phyloP scores from a whole-genome alignment of 2,797 vertebrate genomes.

The Crax fasciolata region DNA sequence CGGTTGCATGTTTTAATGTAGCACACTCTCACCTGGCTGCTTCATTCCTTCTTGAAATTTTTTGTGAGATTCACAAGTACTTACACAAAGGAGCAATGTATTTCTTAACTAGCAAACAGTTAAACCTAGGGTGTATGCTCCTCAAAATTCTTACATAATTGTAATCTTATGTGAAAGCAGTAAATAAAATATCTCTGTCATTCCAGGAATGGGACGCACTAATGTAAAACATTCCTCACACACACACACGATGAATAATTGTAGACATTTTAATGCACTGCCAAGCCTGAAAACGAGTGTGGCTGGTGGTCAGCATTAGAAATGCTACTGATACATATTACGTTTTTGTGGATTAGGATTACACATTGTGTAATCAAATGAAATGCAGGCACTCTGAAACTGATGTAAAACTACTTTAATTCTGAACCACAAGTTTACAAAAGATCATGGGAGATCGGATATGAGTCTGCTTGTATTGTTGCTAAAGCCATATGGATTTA shows the following conservation, averaged over 20 bases:
- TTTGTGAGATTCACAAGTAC: background rate
- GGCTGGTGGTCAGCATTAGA: slow-evolving; percentile 18
- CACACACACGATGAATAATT: background rate
- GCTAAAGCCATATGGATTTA: background rate
- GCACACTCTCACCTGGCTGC: background rate
- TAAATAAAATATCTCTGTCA: background rate
- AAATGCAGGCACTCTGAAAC: slow-evolving; percentile 57
- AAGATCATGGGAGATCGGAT: background rate
- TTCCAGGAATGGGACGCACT: background rate
- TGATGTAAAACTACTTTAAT: background rate
- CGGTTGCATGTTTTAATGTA: background rate
- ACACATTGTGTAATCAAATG: background rate
- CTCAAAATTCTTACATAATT: background rate
- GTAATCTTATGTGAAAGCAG: background rate
- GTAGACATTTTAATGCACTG: slow-evolving; percentile 35
- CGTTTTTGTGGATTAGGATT: slow-evolving; percentile 16
- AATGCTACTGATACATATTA: background rate
- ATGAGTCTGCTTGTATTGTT: background rate
- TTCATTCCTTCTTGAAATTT: background rate
- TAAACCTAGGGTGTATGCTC: background rate
- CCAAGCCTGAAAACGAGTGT: background rate
- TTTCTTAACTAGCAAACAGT: background rate
- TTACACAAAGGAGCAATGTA: background rate
- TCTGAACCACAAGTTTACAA: background rate
- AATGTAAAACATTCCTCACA: background rate